Base-by-base conservation (phyloP, 2,797 vertebrate genomes). In the Helostoma temminkii region DNA sequence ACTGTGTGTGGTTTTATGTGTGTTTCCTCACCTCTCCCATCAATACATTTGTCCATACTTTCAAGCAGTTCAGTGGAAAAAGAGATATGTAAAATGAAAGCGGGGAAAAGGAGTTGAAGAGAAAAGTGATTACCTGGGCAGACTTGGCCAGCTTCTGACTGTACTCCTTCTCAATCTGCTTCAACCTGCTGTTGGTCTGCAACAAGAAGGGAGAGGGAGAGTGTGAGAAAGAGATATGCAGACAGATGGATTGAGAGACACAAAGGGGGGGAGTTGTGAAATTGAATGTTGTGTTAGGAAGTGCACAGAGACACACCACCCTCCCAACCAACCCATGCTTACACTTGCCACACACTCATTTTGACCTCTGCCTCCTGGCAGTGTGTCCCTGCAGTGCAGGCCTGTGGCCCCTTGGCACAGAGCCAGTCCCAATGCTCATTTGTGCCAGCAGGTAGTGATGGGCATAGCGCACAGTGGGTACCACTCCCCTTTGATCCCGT, bases 121-220 rank as follows among this genome's bases (percentile, higher is more conserved):
- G 62, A 66, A 76, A 83, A 83, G 18, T 79, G 87, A 88, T 93
- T 93, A 95, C 94, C 97, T 98, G 95, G 4, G 95, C 93, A 84
- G 95, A 96, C 66, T 91, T 95, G 74, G 94, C 89, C 75, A 96
- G 93, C 84, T 95, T 96, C 91, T 96, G 96, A 59, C 76, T 81
- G 85, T 89, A 95, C 66, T 97, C 96, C 92, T 95, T 94, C 91
- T 98, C 96, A 32, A 93, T 91, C 93, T 96, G 95, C 94, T 92
- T 96, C 93, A 98, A 88, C 89, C 90, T 93, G 94, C 91, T 91
- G 94, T 86, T 95, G 85, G 92, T 93, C 97, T 98, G 95, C 76
- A 92, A 90, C 65, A 92, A 81, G 94, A 76, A 93, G 80, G 87
- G 87, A 83, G 78, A 83, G 66, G 63, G 34, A 42, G 75, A 58